phyloP scores from a whole-genome alignment of 2,797 vertebrate species.

The Lophotriccus pileatus region DNA sequence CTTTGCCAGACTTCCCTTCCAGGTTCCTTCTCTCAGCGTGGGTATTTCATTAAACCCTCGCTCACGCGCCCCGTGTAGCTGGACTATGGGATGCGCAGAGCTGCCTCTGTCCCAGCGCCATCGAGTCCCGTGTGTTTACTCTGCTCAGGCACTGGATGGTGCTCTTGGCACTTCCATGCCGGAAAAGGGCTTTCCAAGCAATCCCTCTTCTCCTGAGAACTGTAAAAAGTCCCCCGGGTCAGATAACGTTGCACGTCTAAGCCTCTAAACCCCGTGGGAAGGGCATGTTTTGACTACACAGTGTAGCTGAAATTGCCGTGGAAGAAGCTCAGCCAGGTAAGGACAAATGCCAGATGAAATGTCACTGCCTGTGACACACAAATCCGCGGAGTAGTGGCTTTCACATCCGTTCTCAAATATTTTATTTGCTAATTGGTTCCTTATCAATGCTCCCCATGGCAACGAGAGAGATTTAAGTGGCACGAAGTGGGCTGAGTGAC shows the following conservation, averaged over 20 bases:
- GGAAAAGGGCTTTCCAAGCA: not conserved
- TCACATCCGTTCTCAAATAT: not conserved
- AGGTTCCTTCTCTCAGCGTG: not conserved
- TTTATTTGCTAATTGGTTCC: constrained; percentile 46
- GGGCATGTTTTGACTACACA: not conserved
- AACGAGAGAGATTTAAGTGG: constrained; percentile 35
- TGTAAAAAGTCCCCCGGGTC: not conserved
- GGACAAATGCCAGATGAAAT: constrained; percentile 13
- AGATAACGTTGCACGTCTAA: not conserved
- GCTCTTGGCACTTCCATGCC: constrained; percentile 8
- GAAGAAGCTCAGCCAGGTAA: not conserved
- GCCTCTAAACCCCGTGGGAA: not conserved
- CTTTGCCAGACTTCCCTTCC: not conserved
- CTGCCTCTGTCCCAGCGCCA: not conserved
- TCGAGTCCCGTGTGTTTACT: not conserved
- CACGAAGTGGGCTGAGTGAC: constrained; percentile 30
- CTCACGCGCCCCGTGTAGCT: not conserved
- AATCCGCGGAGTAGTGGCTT: not conserved
- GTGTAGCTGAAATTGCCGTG: not conserved
- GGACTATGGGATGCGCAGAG: not conserved
- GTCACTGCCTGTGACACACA: not conserved
- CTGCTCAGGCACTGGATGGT: constrained; percentile 51
- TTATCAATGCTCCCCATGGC: constrained; percentile 45
- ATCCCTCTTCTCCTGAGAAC: not conserved
- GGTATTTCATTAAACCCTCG: not conserved